A percentile compares a stretch with the other conserved stretches of the same genome.
Conservation (phyloP, 1,140 invertebrate genomes). For the Nasonia vitripennis region DNA sequence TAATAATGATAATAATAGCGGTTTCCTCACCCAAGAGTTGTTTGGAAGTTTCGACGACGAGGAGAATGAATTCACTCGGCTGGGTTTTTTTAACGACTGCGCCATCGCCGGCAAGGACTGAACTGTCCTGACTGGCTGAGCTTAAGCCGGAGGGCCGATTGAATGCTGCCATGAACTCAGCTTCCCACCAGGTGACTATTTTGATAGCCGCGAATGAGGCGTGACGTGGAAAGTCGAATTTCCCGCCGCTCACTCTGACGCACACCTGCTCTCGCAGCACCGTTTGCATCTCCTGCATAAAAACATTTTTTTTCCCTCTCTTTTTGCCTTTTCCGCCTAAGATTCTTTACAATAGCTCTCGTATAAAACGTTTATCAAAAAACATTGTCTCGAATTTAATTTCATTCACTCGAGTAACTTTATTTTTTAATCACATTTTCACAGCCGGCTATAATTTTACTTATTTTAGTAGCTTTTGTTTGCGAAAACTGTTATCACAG, state of each 20-base stretch:
- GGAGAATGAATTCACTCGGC: conserved; percentile 82
- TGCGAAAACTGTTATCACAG: no score
- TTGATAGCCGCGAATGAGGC: conserved; percentile 88
- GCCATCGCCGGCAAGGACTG: conserved; percentile 61
- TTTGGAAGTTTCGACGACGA: conserved; percentile 82
- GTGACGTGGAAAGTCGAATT: conserved; percentile 85
- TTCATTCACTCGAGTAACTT: no score
- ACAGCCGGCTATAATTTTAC: no score
- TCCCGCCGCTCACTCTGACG: conserved; percentile 82
- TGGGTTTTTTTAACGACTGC: conserved; percentile 82
- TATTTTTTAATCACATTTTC: no score
- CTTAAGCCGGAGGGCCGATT: conserved; percentile 75
- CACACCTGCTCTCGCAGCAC: conserved; percentile 86
- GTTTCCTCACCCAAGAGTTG: conserved; percentile 74
- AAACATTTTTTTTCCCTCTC: background rate
- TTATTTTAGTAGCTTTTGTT: no score
- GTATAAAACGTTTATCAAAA: no score
- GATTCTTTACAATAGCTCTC: no score
- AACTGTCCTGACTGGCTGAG: conserved; percentile 34
- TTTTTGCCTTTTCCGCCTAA: background rate
- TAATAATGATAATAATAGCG: conserved; percentile 1
- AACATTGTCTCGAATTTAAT: no score
- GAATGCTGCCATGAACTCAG: conserved; percentile 80
- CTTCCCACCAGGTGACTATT: conserved; percentile 86
- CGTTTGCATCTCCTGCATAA: conserved; percentile 81